These are phyloP conservation scores for Montipora foliosa DNA, from an alignment of 64 coral and sea anemone genomes.

Conservation along the genomic window DNA sequence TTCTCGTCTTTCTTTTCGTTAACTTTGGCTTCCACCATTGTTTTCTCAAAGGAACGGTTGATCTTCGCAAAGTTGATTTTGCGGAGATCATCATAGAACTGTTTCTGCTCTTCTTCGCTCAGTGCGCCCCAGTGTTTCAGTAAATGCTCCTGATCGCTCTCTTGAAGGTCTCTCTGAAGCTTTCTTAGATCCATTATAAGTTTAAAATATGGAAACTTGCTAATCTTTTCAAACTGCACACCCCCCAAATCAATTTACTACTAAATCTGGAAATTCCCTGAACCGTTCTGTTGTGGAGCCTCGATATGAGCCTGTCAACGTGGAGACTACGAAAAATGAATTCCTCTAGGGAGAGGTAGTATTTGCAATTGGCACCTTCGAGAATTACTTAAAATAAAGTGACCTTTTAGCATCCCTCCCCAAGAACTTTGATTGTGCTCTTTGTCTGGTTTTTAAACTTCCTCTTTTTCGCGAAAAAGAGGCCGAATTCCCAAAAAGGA, in stretches of 20 bases:
- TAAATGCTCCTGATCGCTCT: slow-evolving; percentile 76
- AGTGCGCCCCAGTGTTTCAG: slow-evolving; percentile 55
- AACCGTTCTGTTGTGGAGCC: too few species aligned
- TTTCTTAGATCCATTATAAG: slow-evolving; percentile 74
- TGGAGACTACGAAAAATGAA: neutral
- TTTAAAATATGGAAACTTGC: neutral
- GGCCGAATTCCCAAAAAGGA: too few species aligned
- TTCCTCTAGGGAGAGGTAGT: too few species aligned
- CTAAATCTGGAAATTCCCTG: too few species aligned
- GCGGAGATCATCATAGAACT: slow-evolving; percentile 63
- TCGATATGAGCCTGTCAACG: neutral
- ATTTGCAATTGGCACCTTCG: too few species aligned
- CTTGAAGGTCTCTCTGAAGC: slow-evolving; percentile 78
- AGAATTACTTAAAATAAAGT: too few species aligned
- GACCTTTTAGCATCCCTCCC: too few species aligned
- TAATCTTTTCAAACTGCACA: neutral
- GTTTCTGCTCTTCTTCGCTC: slow-evolving; percentile 40
- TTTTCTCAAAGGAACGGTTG: slow-evolving; percentile 77
- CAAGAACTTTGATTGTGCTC: too few species aligned
- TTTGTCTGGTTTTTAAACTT: too few species aligned
- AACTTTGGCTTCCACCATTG: slow-evolving; percentile 44
- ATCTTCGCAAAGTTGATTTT: slow-evolving; percentile 83
- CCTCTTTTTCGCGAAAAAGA: too few species aligned
- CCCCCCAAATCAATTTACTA: neutral
- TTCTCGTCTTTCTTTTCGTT: slow-evolving; percentile 91